These are phyloP conservation scores for Caenorhabditis brenneri DNA, from an alignment of 1,140 invertebrate genomes.

Conservation along the genomic window DNA sequence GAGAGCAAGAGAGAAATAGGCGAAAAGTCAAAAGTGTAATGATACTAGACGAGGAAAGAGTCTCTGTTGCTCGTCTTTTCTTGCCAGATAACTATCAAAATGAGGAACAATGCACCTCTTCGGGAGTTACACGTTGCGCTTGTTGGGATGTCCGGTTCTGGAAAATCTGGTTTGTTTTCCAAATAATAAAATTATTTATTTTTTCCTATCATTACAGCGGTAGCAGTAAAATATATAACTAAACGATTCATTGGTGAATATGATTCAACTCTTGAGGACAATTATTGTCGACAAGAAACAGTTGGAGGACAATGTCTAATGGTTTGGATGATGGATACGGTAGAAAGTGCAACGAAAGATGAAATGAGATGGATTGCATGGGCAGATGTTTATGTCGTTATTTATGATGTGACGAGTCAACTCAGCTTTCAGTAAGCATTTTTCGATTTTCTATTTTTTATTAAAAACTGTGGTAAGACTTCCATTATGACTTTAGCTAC, in stretches of 20 bases:
- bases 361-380: conserved; percentile 72
- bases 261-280: conserved; percentile 73
- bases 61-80: not conserved
- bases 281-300: conserved; percentile 72
- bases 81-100: not conserved
- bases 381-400: conserved; percentile 73
- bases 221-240: conserved; percentile 74
- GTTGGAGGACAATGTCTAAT: conserved; percentile 71
- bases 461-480: no score
- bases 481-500: no score
- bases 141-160: conserved; percentile 70
- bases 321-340: conserved; percentile 73
- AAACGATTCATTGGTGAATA: conserved; percentile 74
- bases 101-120: conserved; percentile 32
- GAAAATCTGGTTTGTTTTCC: conserved; percentile 70
- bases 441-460: no score
- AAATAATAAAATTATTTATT: conserved; percentile 56
- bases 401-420: conserved; percentile 72
- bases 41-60: no score
- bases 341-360: conserved; percentile 72
- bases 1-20: no score
- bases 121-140: conserved; percentile 68
- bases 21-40: no score
- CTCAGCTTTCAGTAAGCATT: conserved; percentile 72
- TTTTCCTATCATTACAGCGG: conserved; percentile 65